Percentiles rank a stretch among this genome's conserved stretches.
phyloP scores from a whole-genome alignment of 2,888 invertebrate species.

The Patella ulyssiponensis region DNA sequence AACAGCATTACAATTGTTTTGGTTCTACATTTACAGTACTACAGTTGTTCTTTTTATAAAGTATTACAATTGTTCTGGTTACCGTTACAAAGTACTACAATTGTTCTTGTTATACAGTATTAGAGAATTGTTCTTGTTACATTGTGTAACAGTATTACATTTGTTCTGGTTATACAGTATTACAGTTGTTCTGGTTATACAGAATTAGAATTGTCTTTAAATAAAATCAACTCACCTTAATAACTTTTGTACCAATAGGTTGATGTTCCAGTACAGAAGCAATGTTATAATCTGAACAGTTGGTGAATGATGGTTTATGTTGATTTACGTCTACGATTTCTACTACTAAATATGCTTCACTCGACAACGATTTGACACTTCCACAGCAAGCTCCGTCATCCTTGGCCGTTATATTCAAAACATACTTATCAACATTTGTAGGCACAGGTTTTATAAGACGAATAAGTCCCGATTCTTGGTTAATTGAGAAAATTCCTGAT shows the following conservation, averaged over 20 bases:
- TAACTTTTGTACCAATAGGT: constrained; percentile 46
- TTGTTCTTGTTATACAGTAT: no score
- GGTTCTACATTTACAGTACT: no score
- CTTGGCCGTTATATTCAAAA: constrained; percentile 95
- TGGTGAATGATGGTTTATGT: constrained; percentile 95
- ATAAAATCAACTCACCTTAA: constrained; percentile 44
- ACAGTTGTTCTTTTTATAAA: no score
- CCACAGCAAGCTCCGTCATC: constrained; percentile 98
- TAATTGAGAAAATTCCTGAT: constrained; percentile 64
- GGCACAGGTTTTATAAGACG: constrained; percentile 58
- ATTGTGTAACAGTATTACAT: no score
- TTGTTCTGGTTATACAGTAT: no score
- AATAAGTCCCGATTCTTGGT: constrained; percentile 68
- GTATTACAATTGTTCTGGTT: no score
- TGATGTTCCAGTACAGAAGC: constrained; percentile 54
- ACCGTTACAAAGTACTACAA: no score
- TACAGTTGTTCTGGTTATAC: no score
- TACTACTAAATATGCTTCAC: constrained; percentile 94
- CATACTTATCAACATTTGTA: constrained; percentile 78
- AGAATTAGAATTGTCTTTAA: no score
- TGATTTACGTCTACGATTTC: constrained; percentile 98
- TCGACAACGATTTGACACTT: constrained; percentile 88
- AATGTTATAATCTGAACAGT: constrained; percentile 90
- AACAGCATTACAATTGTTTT: no score
- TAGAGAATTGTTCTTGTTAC: no score